Conservation (phyloP, 2,888 invertebrate genomes). For the Portevinia maculata region DNA sequence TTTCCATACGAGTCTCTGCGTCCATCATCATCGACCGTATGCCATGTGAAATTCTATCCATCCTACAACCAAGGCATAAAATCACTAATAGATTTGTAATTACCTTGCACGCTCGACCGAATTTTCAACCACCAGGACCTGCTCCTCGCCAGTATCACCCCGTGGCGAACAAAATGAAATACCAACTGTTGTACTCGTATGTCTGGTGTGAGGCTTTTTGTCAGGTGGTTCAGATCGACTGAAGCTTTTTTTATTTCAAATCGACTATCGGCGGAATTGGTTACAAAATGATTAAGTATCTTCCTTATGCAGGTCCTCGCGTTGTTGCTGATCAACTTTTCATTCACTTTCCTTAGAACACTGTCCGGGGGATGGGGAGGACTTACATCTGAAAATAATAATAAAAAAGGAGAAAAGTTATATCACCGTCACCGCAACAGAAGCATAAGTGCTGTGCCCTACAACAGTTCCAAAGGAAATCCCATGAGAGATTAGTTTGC, state of each 20-base stretch:
- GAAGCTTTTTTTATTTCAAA: constrained; percentile 41
- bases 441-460: constrained; percentile 65
- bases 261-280: constrained; percentile 34
- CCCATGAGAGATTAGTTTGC: constrained; percentile 70
- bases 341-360: constrained; percentile 19
- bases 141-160: constrained; percentile 40
- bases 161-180: constrained; percentile 63
- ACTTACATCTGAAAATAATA: constrained; percentile 52
- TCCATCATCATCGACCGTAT: constrained; percentile 70
- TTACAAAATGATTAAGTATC: constrained; percentile 46
- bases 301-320: constrained; percentile 22
- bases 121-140: constrained; percentile 43
- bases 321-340: constrained; percentile 25
- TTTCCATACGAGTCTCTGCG: constrained; percentile 50
- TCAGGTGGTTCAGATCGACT: constrained; percentile 50
- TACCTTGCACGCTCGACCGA: constrained; percentile 70
- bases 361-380: constrained; percentile 5
- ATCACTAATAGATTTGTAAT: constrained; percentile 73
- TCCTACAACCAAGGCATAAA: constrained; percentile 47
- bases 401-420: constrained; percentile 55
- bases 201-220: constrained; percentile 27
- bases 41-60: constrained; percentile 70
- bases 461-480: constrained; percentile 32
- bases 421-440: constrained; percentile 66
- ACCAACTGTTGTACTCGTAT: constrained; percentile 68